Evolutionary conservation across 2,113 vertebrate species (phyloP).

Genomic region (Sarotherodon lohbergeri): DNA sequence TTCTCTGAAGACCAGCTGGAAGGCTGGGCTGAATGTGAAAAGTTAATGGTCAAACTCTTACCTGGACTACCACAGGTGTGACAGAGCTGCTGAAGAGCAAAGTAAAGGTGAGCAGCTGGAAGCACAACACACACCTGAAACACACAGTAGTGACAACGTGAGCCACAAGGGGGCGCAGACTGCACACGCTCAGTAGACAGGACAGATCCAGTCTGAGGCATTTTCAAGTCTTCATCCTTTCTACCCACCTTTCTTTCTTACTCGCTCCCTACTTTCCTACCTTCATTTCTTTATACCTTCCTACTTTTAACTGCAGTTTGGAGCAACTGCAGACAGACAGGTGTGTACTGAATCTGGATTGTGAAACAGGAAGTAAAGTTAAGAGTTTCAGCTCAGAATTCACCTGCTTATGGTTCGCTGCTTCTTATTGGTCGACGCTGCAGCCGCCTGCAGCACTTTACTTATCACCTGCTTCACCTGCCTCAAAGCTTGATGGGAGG

Average conservation of each 20-base stretch:
- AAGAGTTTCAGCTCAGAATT: not conserved
- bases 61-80: constrained; percentile 79
- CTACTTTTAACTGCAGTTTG: not conserved
- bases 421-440: constrained; percentile 66
- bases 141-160: not conserved
- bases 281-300: not conserved
- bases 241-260: not conserved
- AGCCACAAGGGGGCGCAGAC: not conserved
- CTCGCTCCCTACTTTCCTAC: not conserved
- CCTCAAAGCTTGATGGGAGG: constrained; percentile 74
- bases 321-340: not conserved
- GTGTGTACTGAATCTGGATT: not conserved
- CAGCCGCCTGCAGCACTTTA: constrained; percentile 72
- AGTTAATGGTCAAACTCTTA: constrained; percentile 45
- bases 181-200: not conserved
- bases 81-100: constrained; percentile 72
- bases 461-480: constrained; percentile 80
- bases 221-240: not conserved
- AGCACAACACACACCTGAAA: constrained; percentile 86
- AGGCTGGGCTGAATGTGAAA: not conserved
- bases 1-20: not conserved
- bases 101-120: constrained; percentile 91
- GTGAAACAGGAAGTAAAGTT: not conserved
- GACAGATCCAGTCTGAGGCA: not conserved
- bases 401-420: constrained; percentile 55